These are phyloP conservation scores for Drosophila cardini DNA, from an alignment of 1,140 invertebrate species.

Conservation along the genomic window DNA sequence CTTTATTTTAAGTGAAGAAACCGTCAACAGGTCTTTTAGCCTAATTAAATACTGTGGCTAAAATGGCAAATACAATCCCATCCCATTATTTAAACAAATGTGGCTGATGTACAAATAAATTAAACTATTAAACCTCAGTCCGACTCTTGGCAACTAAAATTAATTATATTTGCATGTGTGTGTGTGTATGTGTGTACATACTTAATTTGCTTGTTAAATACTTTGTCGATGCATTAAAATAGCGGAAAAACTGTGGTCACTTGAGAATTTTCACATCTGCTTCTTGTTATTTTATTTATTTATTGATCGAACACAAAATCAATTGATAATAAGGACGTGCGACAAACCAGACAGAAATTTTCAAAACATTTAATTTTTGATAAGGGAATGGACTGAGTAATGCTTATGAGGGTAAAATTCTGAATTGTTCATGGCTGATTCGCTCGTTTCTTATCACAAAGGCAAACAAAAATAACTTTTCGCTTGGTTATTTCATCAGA, in stretches of 20 bases:
- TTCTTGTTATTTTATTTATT: neutral
- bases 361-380: neutral
- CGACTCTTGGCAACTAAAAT: conserved; percentile 25
- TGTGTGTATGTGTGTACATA: neutral
- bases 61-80: conserved; percentile 48
- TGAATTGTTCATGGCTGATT: conserved; percentile 1
- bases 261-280: conserved; percentile 30
- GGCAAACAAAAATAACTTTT: conserved; percentile 17
- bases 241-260: conserved; percentile 1
- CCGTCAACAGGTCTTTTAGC: conserved; percentile 56
- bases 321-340: conserved; percentile 37
- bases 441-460: conserved; percentile 25
- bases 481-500: conserved; percentile 25
- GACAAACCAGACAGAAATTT: neutral
- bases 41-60: conserved; percentile 67
- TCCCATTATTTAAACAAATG: conserved; percentile 74
- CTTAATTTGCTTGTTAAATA: conserved; percentile 29
- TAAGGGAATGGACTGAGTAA: neutral
- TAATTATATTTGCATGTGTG: neutral
- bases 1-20: conserved; percentile 21
- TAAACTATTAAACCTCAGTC: conserved; percentile 18
- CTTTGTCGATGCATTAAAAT: neutral
- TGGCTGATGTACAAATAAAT: conserved; percentile 35
- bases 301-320: conserved; percentile 28
- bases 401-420: conserved; percentile 11